phyloP scores from a whole-genome alignment of 2,888 invertebrate genomes.

The Drosophila fungiperda region DNA sequence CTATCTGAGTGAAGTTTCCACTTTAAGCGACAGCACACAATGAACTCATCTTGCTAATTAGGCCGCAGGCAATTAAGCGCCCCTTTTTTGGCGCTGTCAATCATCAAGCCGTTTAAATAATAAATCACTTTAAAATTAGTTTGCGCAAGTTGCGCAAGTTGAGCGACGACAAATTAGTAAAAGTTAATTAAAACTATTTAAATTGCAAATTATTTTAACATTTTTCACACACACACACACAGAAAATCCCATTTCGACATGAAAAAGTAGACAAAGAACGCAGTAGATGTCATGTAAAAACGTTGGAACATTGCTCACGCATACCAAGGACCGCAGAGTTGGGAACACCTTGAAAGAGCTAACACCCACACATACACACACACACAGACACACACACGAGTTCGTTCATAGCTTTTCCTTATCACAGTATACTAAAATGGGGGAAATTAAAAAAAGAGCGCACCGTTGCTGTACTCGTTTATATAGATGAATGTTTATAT shows the following conservation, averaged over 20 bases:
- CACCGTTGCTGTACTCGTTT: conserved; percentile 28
- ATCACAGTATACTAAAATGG: conserved; percentile 68
- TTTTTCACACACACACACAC: conserved; percentile 56
- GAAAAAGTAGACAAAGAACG: conserved; percentile 27
- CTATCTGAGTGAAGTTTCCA: neutral
- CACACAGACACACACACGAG: conserved; percentile 1
- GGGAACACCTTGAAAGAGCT: conserved; percentile 43
- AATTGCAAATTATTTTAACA: conserved; percentile 80
- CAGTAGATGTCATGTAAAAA: conserved; percentile 59
- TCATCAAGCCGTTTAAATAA: conserved; percentile 78
- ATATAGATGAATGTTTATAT: conserved; percentile 15
- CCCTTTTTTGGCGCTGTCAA: conserved; percentile 64
- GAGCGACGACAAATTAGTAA: conserved; percentile 65
- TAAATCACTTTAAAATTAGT: conserved; percentile 82
- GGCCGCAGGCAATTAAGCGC: conserved; percentile 58
- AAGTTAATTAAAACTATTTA: conserved; percentile 82
- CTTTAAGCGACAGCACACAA: conserved; percentile 4
- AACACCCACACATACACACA: conserved; percentile 32
- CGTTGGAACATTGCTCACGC: conserved; percentile 38
- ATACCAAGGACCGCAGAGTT: conserved; percentile 32
- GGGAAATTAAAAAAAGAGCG: conserved; percentile 67
- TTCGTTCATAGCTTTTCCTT: conserved; percentile 37
- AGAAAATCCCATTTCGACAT: conserved; percentile 14
- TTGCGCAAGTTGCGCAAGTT: conserved; percentile 69
- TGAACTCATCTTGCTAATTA: conserved; percentile 64